Evolutionary conservation across 2,113 vertebrate species (phyloP), one percentile per base, ranked within the genome.

Genomic region (Rhinopomastus cyanomelas): DNA sequence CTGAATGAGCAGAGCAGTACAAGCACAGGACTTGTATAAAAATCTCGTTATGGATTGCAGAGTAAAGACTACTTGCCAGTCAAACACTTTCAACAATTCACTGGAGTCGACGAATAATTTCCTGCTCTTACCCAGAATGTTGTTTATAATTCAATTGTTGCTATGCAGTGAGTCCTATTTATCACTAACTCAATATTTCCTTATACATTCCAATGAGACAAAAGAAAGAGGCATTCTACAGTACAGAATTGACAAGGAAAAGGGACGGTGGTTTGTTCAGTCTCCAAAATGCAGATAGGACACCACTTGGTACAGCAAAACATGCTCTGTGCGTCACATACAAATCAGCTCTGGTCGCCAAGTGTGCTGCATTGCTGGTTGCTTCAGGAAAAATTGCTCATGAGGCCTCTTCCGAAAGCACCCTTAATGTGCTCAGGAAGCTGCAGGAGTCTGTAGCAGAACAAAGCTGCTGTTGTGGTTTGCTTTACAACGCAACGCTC

Each of bases 11-110:
- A 7, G n/a, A n/a, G 25, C 30, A 61, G 39, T 86, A 26, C n/a
- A 81, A 36, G 42, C 65, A 42, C 22, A 57, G 19, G n/a, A 11
- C 34, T 64, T 74, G 51, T 49, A 26, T 71, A 57, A 82, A 83
- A 81, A 37, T 56, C 59, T 80, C 60, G 48, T 76, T 83, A 36
- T 32, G 49, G 32, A 19, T 44, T 61, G 46, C 39, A 75, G 34
- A 75, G 32, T 75, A 49, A 89, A 79, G 48, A 37, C 62, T 75
- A 16, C 73, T 87, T 86, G 27, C 61, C 53, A 88, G 46, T 74
- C 51, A 78, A 53, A 78, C 34, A 21, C 44, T 78, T 67, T 30
- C 48, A 68, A 59, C 26, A 59, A 59, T 82, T 85, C 73, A 66
- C 27, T 8, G 26, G 48, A 86, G 52, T 53, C 52, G n/a, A 42